A percentile compares a stretch with the other conserved stretches of the same genome.
phyloP scores from a whole-genome alignment of 1,140 invertebrate genomes.

The Ostrea edulis region DNA sequence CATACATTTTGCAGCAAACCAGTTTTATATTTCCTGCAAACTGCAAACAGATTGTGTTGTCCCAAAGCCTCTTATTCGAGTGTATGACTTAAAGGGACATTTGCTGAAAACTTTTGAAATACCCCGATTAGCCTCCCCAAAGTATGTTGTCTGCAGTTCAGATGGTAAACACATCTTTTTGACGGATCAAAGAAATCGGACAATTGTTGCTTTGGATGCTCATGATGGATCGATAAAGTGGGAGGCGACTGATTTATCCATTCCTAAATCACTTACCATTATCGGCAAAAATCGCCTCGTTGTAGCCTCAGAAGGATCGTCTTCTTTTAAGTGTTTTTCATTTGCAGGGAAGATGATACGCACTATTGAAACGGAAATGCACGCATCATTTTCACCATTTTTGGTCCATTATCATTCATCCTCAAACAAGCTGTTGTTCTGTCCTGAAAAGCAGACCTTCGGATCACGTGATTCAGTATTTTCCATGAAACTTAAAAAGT shows the following conservation, averaged over 20 bases:
- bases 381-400: neutral
- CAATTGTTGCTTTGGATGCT: conserved; percentile 1
- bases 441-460: neutral
- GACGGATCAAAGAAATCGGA: conserved; percentile 13
- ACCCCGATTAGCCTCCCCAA: neutral
- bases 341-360: conserved; percentile 1
- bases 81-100: neutral
- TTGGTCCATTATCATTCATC: neutral
- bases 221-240: neutral
- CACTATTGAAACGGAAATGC: conserved; percentile 12
- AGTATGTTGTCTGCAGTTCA: conserved; percentile 6
- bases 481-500: conserved; percentile 23
- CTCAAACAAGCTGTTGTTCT: conserved; percentile 18
- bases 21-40: conserved; percentile 13
- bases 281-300: conserved; percentile 16
- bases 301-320: neutral
- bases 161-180: conserved; percentile 17
- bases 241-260: conserved; percentile 14
- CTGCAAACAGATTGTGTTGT: conserved; percentile 13
- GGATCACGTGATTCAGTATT: conserved; percentile 20
- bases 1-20: conserved; percentile 15
- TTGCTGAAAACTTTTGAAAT: conserved; percentile 23
- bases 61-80: neutral
- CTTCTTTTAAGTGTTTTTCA: conserved; percentile 13
- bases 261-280: conserved; percentile 3